phyloP scores from a whole-genome alignment of 2,797 vertebrate genomes.

The Benthosema pterotum region DNA sequence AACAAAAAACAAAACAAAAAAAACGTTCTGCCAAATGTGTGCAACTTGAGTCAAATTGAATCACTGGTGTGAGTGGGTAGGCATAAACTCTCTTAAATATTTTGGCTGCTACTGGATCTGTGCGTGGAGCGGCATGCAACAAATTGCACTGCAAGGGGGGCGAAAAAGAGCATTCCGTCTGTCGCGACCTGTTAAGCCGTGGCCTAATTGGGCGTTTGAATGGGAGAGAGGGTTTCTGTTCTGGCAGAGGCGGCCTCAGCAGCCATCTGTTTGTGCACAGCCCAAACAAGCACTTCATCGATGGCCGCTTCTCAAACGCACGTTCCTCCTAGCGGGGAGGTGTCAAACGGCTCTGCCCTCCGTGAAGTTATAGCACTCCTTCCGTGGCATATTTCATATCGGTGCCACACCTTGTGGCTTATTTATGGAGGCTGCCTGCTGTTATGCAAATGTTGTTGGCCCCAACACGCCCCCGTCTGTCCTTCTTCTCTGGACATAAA shows the following conservation, averaged over 20 bases:
- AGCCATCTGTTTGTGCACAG: conserved; percentile 46
- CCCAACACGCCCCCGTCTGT: conserved; percentile 7
- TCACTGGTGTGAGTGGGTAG: no score
- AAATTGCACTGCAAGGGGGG: no score
- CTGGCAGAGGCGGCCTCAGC: conserved; percentile 30
- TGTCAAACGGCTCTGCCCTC: conserved; percentile 15
- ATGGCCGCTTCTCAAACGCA: conserved; percentile 12
- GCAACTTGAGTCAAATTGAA: no score
- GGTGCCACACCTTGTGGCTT: conserved; percentile 15
- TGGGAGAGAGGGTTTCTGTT: conserved; percentile 37
- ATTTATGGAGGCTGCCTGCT: conserved; percentile 33
- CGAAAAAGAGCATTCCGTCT: conserved; percentile 1
- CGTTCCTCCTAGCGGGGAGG: conserved; percentile 35
- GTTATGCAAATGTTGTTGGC: conserved; percentile 7
- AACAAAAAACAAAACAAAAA: no score
- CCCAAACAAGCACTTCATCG: conserved; percentile 28
- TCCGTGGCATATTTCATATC: conserved; percentile 31
- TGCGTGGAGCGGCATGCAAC: not conserved
- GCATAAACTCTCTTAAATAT: no score
- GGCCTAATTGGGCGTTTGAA: conserved; percentile 50
- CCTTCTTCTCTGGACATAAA: conserved; percentile 49
- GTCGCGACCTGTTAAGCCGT: conserved; percentile 46
- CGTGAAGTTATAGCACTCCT: conserved; percentile 20
- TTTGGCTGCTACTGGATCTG: not conserved
- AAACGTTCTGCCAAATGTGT: not conserved